Base-by-base conservation (phyloP, 2,113 vertebrate species). In the Rana temporaria region DNA sequence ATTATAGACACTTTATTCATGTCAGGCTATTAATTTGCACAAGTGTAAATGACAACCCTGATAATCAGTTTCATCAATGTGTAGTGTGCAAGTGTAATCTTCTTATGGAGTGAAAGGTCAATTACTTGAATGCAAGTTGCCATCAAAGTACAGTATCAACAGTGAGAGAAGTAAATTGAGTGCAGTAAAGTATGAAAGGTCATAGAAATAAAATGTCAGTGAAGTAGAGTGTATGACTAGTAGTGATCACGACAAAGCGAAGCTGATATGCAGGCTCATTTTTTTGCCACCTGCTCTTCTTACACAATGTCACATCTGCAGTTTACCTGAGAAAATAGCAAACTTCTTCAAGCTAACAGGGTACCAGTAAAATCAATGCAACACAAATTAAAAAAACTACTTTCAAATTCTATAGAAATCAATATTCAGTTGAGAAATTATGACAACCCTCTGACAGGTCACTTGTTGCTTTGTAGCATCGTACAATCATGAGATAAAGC, bases 231-330 rank as follows among this genome's bases (percentile, higher is more conserved):
- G 22, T 52, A 73, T 62, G 57, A 75, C 56, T 60, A 59, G 16
- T 34, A 19, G 19, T 34, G 19, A 62, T 75, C n/a, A 16, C 20
- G 16, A 32, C 71, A 38, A 38, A 22, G 4, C 24, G 11, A 9
- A 4, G 56, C 56, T 62, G 30, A 9, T 20, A 60, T 75, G 57
- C 56, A 62, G 72, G 72, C 19, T 22, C 19, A 38, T 62, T 75
- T 62, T 42, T 16, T 62, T 75, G 38, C 72, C 70, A 75, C 72
- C 72, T 75, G 72, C 56, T 75, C 57, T 75, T 42, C 20, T 74
- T 74, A 11, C n/a, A 74, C 30, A 60, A 38, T 59, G n/a, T 24
- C 60, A 48, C 57, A 42, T 62, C 56, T 62, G 32, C 32, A 62
- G 9, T 75, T 6, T 42, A 22, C 32, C 57, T 3, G 38, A 42